Evolutionary conservation across 2,113 vertebrate genomes (phyloP).

Genomic region (Phoxinus phoxinus): DNA sequence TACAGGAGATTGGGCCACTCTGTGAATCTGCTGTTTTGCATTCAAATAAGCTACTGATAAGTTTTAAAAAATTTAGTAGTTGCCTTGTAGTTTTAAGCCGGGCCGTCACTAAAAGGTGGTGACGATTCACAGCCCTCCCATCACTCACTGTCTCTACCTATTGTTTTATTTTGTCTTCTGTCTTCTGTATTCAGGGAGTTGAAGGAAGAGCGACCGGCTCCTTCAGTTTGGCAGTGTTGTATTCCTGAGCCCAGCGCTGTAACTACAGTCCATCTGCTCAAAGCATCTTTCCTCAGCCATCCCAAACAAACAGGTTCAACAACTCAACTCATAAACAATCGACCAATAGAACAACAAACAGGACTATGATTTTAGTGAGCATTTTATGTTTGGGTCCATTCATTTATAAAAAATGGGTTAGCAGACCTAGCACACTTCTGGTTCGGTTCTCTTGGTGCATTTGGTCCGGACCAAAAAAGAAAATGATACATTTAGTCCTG

Average conservation of each 20-base stretch:
- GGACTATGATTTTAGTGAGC: neutral
- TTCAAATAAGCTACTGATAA: neutral
- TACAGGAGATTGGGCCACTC: conserved; percentile 3
- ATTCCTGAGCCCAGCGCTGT: conserved; percentile 69
- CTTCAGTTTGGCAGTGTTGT: conserved; percentile 70
- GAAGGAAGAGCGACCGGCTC: conserved; percentile 69
- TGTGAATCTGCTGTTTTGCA: neutral
- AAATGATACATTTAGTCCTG: too few species aligned
- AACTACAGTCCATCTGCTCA: conserved; percentile 74
- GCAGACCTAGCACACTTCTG: too few species aligned
- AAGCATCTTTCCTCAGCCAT: conserved; percentile 68
- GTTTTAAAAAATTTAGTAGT: neutral
- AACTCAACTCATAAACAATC: neutral
- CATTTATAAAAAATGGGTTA: too few species aligned
- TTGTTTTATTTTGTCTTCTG: neutral
- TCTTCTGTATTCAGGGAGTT: conserved; percentile 67
- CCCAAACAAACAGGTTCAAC: conserved; percentile 72
- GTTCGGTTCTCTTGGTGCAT: too few species aligned
- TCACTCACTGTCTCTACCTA: too few species aligned
- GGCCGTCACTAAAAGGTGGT: too few species aligned
- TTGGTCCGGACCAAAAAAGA: too few species aligned
- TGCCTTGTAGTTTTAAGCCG: too few species aligned
- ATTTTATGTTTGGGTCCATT: neutral
- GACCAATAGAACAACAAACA: neutral
- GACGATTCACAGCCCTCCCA: too few species aligned